These are phyloP conservation scores for Hydrophis major DNA, from an alignment of 2,797 vertebrate species.

Conservation along the genomic window DNA sequence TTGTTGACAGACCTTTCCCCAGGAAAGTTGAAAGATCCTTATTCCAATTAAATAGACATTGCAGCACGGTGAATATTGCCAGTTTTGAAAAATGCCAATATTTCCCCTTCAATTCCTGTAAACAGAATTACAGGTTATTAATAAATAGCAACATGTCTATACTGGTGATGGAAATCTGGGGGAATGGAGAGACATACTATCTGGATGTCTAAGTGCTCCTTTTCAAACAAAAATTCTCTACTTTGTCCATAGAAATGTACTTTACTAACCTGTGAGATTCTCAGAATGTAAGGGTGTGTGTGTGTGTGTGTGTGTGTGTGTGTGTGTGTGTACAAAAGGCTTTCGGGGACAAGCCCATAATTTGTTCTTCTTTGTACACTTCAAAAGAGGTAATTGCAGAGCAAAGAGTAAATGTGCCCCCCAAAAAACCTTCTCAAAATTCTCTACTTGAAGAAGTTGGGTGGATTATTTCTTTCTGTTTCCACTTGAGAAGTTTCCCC, in stretches of 20 bases:
- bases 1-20: not conserved
- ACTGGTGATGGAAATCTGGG: not conserved
- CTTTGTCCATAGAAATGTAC: not conserved
- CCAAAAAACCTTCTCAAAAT: not conserved
- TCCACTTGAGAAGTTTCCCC: not conserved
- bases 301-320: no score
- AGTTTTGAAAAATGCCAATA: not conserved
- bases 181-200: no score
- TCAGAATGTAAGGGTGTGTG: not conserved
- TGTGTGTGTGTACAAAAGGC: not conserved
- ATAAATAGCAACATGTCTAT: not conserved
- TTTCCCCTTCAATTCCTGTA: not conserved
- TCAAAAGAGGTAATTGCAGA: not conserved
- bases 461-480: not conserved
- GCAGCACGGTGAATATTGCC: constrained; percentile 10
- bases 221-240: not conserved
- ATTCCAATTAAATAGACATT: constrained; percentile 19
- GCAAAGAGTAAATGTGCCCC: not conserved
- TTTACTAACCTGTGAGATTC: not conserved
- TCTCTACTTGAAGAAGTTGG: not conserved
- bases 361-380: not conserved
- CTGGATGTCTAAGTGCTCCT: not conserved
- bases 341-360: not conserved
- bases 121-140: not conserved
- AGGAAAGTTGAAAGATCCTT: not conserved